Base-by-base conservation (phyloP, 2,888 invertebrate species). In the Agriopis aurantiaria region DNA sequence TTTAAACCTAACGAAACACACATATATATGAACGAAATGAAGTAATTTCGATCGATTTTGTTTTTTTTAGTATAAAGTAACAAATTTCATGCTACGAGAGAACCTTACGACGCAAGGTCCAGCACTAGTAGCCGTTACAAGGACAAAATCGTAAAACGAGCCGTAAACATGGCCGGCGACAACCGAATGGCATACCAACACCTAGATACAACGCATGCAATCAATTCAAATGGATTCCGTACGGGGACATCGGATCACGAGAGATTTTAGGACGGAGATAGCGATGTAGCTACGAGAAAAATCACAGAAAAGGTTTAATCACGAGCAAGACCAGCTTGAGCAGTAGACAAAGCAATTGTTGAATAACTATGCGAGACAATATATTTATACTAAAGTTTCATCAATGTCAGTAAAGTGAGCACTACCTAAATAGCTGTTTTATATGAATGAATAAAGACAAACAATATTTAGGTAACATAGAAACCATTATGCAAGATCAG, bases 111-210 rank as follows among this genome's bases (percentile, higher is more conserved):
- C 49, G 48, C 17, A 48, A 65, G 33, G 68, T 60, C 14, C 74
- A 68, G 59, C 71, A 66, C 71, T 72, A 67, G 69, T 61, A 63
- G 63, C 23, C 49, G 43, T 17, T 17, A 56, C 74, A 68, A 73
- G 64, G 69, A 68, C 58, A 71, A 65, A 46, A 52, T 74, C 74
- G 72, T 76, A 74, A 74, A 76, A 72, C 70, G 14, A 72, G 74
- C 53, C 67, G 69, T 72, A 72, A 74, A 68, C 56, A 71, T 59
- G 63, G 57, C 45, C 52, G 65, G 55, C 49, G 52, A 46, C 62
- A 57, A 17, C 33, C 60, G 53, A 64, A 52, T 33, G 52, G 48
- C 55, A 55, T 53, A 59, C 49, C 57, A 49, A 68, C 57, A 43
- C 61, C 56, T 49, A 43, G 17, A 58, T 49, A 56, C 56, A 56